phyloP scores from a whole-genome alignment of 2,113 vertebrate species.

The Epinephelus cyanopodus region DNA sequence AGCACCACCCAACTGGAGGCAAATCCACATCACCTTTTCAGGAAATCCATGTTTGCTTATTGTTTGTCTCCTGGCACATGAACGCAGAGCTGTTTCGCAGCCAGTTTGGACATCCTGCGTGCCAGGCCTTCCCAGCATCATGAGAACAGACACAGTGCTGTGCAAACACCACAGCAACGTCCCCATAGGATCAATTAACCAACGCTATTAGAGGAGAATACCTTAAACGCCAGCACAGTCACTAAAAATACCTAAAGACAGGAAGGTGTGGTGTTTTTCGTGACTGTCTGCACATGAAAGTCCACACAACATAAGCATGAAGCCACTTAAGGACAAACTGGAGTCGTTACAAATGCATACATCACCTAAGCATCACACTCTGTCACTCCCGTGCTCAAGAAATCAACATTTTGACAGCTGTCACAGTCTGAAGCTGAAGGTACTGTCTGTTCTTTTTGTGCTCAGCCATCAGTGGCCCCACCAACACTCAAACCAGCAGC shows the following conservation, averaged over 20 bases:
- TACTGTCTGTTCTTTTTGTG: slow-evolving; percentile 44
- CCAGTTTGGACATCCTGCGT: slow-evolving; percentile 13
- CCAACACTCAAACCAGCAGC: not conserved
- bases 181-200: not conserved
- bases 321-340: not conserved
- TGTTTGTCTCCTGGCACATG: not conserved
- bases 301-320: not conserved
- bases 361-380: not conserved
- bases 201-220: not conserved
- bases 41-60: slow-evolving; percentile 17
- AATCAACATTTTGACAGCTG: slow-evolving; percentile 38
- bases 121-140: slow-evolving; percentile 9
- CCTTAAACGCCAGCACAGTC: no score
- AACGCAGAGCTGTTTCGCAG: not conserved
- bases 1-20: not conserved
- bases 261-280: no score
- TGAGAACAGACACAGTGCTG: not conserved
- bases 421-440: slow-evolving; percentile 16
- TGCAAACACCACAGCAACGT: slow-evolving; percentile 15
- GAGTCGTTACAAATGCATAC: slow-evolving; percentile 13
- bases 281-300: not conserved
- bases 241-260: not conserved
- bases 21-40: slow-evolving; percentile 18
- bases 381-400: not conserved
- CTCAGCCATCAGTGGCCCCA: not conserved